A percentile compares a stretch with the other conserved stretches of the same genome.
phyloP scores from a whole-genome alignment of 2,113 vertebrate genomes.

The Centropristis striata region DNA sequence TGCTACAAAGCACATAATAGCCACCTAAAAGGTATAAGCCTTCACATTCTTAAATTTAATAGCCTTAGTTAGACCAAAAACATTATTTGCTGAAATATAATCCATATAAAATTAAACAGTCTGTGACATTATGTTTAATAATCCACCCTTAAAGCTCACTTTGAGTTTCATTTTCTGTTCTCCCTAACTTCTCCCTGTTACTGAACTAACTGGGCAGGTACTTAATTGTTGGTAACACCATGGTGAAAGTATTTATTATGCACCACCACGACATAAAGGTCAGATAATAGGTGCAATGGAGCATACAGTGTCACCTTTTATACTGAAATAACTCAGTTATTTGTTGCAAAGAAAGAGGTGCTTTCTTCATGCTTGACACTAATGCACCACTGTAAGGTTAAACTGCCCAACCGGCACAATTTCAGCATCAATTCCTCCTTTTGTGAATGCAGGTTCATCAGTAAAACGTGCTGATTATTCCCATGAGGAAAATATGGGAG shows the following conservation, averaged over 20 bases:
- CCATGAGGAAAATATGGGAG: constrained; percentile 47
- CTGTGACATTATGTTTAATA: constrained; percentile 8
- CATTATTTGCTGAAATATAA: constrained; percentile 17
- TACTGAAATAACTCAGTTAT: neutral
- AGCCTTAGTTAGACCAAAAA: constrained; percentile 13
- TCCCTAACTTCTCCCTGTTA: too few species aligned
- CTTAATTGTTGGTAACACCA: neutral
- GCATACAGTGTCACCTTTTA: neutral
- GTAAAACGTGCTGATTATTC: constrained; percentile 59
- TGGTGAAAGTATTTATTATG: neutral
- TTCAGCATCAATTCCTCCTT: constrained; percentile 38
- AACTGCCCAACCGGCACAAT: neutral
- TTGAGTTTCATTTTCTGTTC: constrained; percentile 27
- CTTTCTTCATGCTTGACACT: neutral
- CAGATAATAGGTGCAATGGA: neutral
- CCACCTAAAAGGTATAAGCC: neutral
- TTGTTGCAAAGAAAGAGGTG: neutral
- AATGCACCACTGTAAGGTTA: neutral
- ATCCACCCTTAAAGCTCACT: constrained; percentile 9
- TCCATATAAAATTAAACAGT: constrained; percentile 26
- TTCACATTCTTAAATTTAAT: constrained; percentile 18
- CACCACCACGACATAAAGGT: neutral
- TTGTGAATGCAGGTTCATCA: constrained; percentile 20
- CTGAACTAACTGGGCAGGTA: neutral
- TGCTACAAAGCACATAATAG: neutral